Percentiles rank a stretch among this genome's conserved stretches.
Conservation (phyloP, 2,888 invertebrate genomes). For the Druceiella hillmani region DNA sequence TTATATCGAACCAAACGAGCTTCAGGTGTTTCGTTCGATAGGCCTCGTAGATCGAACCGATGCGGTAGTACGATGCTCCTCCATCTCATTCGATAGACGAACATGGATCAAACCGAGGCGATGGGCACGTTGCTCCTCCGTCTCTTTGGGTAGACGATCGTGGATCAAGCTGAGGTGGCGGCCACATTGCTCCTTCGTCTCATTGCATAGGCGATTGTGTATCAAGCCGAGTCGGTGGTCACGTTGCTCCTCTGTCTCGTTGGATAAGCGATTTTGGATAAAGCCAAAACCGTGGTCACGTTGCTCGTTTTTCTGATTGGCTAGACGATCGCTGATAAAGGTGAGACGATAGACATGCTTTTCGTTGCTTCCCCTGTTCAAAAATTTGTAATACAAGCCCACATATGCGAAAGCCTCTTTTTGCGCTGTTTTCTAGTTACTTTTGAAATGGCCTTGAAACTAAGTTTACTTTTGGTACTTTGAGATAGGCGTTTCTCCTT, state of each 20-base stretch:
- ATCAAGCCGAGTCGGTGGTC: slow-evolving; percentile 1
- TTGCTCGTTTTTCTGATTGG: slow-evolving; percentile 5
- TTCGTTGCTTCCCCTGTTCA: not conserved
- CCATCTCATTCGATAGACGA: slow-evolving; percentile 10
- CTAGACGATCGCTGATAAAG: slow-evolving; percentile 8
- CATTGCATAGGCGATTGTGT: not conserved
- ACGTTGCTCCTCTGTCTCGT: slow-evolving; percentile 3
- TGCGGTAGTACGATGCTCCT: slow-evolving; percentile 7
- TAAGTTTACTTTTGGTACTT: no score
- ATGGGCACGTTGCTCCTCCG: slow-evolving; percentile 6
- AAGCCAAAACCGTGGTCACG: slow-evolving; percentile 4
- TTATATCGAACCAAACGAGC: not conserved
- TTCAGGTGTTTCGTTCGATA: slow-evolving; percentile 13
- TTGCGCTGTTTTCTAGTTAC: no score
- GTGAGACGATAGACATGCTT: slow-evolving; percentile 1
- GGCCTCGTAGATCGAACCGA: no score
- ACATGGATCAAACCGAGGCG: slow-evolving; percentile 7
- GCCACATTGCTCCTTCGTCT: slow-evolving; percentile 6
- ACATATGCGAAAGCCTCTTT: no score
- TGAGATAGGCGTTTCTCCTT: no score
- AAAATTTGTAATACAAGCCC: not conserved
- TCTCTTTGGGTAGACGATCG: slow-evolving; percentile 7
- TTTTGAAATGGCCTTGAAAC: no score
- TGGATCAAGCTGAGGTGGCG: slow-evolving; percentile 3
- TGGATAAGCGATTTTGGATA: slow-evolving; percentile 2